Evolutionary conservation across 1,140 invertebrate genomes (phyloP), one percentile per base, ranked within the genome.

Genomic region (Gryon sp.): DNA sequence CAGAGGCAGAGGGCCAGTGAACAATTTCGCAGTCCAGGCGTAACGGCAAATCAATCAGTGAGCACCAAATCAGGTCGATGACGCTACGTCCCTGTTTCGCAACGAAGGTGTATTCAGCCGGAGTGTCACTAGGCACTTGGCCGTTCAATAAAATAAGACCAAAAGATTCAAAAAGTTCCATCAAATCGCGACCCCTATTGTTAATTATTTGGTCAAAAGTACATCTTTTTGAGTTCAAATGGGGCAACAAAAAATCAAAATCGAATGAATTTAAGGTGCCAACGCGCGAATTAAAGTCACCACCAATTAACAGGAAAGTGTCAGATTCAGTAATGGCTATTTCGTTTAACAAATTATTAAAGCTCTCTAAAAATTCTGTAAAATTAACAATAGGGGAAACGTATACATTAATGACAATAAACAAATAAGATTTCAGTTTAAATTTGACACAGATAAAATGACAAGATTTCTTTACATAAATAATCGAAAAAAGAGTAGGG

Each of bases 31-130:
- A n/a, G 19, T 48, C 20, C 0, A 1, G 11, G 50, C 22, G 14
- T 20, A 15, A 11, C 2, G 0, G 6, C 20, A 20, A n/a, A 3
- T 11, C 38, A 9, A 20, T 41, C 4, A 43, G 8, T 3, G 40
- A 19, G 20, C 50, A 53, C 50, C 50, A 38, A 19, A 53, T n/a
- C 1, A 53, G n/a, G 32, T 53, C 50, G n/a, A 53, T 30, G 1
- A 53, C 32, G 24, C 20, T 53, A 0, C 19, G 19, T 1, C 50
- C 32, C 8, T n/a, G 2, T 1, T 9, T 8, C 1, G 9, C 1
- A 6, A 34, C n/a, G 8, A 15, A 52, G 0, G 46, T 34, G 18
- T 34, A 52, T 2, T 36, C 20, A 0, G 28, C 30, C 2, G 46
- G 18, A 5, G n/a, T 6, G n/a, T 52, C 18, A 12, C 6, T 1